Evolutionary conservation across 2,797 vertebrate genomes (phyloP), one percentile per base, ranked within the genome.

Genomic region (Syngnathus acus): DNA sequence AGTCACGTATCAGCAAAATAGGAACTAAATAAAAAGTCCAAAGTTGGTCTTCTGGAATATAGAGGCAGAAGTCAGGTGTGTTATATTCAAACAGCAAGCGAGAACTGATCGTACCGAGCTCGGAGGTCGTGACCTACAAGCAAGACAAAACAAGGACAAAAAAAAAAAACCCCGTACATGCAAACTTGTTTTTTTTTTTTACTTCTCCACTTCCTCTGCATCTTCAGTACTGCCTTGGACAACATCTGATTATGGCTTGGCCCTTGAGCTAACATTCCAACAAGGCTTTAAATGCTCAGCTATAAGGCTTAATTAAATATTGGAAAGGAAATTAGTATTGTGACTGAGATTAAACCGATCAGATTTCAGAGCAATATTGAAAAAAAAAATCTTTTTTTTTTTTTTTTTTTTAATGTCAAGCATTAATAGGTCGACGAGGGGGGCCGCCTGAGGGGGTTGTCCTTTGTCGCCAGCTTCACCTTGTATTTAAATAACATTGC

Each of bases 1-100:
- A 64, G 71, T 68, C 59, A 59, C 45, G 45, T 50, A 23, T 73
- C 63, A 76, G 76, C 72, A 69, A 14, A 70, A 54, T 45, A 13
- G 67, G 58, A 69, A 68, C 26, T 6, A 60, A 5, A 50, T 45
- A 75, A 26, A 2, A 63, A 48, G 21, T 21, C 58, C 59, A 62
- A 38, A 2, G 40, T 13, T 47, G 42, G 61, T 11, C 10, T 16
- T 45, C 21, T 14, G 13, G 6, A 63, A 63, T 37, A 23, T 45
- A 59, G 37, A 19, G 58, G 57, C 17, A 47, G 13, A 10, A 70
- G 68, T 71, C 82, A n/a, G 58, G 4, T 54, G 21, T 23, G 51
- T 14, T 11, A 54, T 23, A 54, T 54, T 51, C n/a, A 26, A 54
- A 54, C 9, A 54, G 10, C 21, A 14, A 53, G 23, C n/a, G 21